phyloP scores from a whole-genome alignment of 2,113 vertebrate genomes.

The Oreochromis spilurus region DNA sequence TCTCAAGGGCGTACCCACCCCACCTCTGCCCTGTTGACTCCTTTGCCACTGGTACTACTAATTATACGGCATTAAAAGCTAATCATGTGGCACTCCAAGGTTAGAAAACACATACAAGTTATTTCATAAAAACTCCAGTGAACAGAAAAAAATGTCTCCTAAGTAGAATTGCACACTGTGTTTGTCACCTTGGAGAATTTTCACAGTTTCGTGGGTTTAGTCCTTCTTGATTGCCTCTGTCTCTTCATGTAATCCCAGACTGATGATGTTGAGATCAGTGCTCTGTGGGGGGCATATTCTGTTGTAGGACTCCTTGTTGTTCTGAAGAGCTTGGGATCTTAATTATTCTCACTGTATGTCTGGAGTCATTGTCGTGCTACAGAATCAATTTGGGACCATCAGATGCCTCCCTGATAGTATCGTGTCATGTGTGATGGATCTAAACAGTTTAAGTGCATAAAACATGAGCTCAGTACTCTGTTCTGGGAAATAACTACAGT shows the following conservation, averaged over 20 bases:
- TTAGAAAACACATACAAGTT: slow-evolving; percentile 60
- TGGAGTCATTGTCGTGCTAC: neutral
- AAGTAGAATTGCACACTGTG: neutral
- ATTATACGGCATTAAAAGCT: slow-evolving; percentile 77
- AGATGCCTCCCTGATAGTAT: neutral
- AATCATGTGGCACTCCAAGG: slow-evolving; percentile 69
- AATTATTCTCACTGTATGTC: neutral
- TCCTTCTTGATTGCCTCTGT: neutral
- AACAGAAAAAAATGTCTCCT: neutral
- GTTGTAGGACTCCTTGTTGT: neutral
- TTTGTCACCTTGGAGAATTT: neutral
- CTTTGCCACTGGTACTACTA: slow-evolving; percentile 65
- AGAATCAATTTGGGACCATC: neutral
- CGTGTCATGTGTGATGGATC: neutral
- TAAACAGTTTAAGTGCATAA: neutral
- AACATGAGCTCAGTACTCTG: neutral
- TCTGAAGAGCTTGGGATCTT: neutral
- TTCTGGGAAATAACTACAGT: neutral
- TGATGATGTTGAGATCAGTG: neutral
- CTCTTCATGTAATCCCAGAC: neutral
- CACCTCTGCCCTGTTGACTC: slow-evolving; percentile 70
- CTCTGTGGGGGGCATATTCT: neutral
- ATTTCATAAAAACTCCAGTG: neutral
- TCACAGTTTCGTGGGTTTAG: neutral
- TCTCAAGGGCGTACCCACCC: slow-evolving; percentile 70